phyloP scores from a whole-genome alignment of 92 coral and sea anemone genomes.

The Micromussa lordhowensis region DNA sequence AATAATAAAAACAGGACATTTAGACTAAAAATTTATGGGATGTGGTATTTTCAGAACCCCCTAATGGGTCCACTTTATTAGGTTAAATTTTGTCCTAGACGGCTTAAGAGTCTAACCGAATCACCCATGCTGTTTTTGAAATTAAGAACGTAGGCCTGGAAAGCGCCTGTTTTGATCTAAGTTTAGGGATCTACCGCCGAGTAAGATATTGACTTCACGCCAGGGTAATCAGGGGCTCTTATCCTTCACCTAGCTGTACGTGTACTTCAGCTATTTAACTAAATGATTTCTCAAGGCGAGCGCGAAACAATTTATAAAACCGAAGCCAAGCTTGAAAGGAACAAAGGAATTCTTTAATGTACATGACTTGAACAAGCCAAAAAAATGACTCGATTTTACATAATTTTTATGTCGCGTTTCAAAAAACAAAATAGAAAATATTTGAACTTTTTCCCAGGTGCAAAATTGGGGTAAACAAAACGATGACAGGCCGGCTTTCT shows the following conservation, averaged over 20 bases:
- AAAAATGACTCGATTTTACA: not conserved
- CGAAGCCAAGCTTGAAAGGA: not conserved
- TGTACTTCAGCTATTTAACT: not conserved
- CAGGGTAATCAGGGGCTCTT: not conserved
- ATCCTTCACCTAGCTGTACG: not conserved
- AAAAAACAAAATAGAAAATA: not conserved
- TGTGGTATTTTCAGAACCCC: too few relatives aligned
- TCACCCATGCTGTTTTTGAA: not conserved
- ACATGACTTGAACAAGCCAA: not conserved
- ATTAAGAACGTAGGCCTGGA: not conserved
- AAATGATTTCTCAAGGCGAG: not conserved
- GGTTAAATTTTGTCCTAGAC: not conserved
- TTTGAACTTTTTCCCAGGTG: conserved; percentile 33
- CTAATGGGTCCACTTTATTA: not conserved
- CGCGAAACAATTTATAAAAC: not conserved
- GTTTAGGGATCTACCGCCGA: not conserved
- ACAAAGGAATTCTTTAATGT: not conserved
- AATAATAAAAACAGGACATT: too few relatives aligned
- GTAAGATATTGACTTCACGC: not conserved
- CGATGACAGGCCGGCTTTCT: not conserved
- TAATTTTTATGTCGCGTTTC: not conserved
- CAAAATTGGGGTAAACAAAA: not conserved
- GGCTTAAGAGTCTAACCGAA: not conserved
- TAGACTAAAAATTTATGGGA: too few relatives aligned
- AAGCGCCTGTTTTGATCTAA: not conserved